A percentile compares a stretch with the other conserved stretches of the same genome.
These are phyloP conservation scores for Barypeithes pellucidus DNA, from an alignment of 2,888 invertebrate species.

Conservation along the genomic window DNA sequence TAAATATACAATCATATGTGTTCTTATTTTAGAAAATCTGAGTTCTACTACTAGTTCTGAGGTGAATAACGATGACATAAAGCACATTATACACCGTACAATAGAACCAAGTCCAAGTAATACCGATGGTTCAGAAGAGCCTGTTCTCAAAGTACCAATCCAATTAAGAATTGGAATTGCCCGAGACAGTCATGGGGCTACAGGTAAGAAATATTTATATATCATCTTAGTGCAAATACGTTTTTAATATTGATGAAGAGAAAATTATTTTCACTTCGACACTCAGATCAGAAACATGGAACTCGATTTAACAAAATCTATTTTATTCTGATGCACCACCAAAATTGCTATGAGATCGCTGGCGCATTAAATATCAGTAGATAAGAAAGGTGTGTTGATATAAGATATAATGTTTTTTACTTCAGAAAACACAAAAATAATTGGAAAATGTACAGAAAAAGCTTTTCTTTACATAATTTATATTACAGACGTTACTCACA, in stretches of 20 bases:
- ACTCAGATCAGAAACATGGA: too few species aligned
- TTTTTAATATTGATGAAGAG: neutral
- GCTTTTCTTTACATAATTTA: too few species aligned
- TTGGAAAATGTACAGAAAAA: too few species aligned
- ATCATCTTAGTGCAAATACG: neutral
- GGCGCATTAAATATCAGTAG: too few species aligned
- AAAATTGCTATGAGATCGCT: too few species aligned
- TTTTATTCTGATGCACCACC: too few species aligned
- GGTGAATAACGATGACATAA: conserved; percentile 5
- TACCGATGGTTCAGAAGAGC: neutral
- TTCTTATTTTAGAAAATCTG: conserved; percentile 1
- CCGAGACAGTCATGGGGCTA: neutral
- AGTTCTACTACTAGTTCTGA: neutral
- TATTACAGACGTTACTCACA: too few species aligned
- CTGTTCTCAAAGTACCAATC: conserved; percentile 30
- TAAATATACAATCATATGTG: too few species aligned
- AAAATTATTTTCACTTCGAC: neutral
- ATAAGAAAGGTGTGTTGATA: too few species aligned
- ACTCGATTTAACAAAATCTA: too few species aligned
- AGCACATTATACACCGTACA: conserved; percentile 20
- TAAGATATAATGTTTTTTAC: too few species aligned
- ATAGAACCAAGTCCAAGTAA: conserved; percentile 19
- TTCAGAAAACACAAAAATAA: too few species aligned
- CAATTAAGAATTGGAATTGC: conserved; percentile 14
- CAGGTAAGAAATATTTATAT: neutral